phyloP scores from a whole-genome alignment of 2,797 vertebrate genomes.

The Acanthiza pusilla region DNA sequence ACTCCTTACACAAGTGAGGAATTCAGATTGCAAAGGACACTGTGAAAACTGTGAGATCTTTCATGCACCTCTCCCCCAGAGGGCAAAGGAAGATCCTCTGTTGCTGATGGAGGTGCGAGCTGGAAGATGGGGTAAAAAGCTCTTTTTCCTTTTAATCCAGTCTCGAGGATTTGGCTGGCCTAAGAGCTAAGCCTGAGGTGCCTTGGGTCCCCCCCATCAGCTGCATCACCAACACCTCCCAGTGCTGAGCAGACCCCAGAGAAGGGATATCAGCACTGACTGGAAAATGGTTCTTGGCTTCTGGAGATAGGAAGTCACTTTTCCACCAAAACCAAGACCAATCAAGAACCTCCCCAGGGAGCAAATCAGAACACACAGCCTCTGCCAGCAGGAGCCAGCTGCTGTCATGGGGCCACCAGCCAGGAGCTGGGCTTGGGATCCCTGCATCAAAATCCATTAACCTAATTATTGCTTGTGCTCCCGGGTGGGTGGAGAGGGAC shows the following conservation, averaged over 20 bases:
- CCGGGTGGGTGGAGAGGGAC: neutral
- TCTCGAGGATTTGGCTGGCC: neutral
- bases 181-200: neutral
- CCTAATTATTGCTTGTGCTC: neutral
- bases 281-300: neutral
- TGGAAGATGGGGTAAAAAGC: neutral
- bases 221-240: neutral
- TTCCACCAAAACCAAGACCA: neutral
- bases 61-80: neutral
- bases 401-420: neutral
- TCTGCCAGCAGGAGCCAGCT: neutral
- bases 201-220: rapidly evolving
- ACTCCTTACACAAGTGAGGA: neutral
- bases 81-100: neutral
- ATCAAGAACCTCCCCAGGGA: neutral
- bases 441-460: neutral
- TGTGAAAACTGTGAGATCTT: neutral
- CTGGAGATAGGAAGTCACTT: neutral
- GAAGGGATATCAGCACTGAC: neutral
- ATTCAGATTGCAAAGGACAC: neutral
- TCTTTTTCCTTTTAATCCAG: neutral
- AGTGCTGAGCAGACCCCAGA: neutral
- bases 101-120: neutral
- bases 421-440: neutral
- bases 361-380: rapidly evolving